Conservation (phyloP, 2,888 invertebrate species). For the Laothoe populi region DNA sequence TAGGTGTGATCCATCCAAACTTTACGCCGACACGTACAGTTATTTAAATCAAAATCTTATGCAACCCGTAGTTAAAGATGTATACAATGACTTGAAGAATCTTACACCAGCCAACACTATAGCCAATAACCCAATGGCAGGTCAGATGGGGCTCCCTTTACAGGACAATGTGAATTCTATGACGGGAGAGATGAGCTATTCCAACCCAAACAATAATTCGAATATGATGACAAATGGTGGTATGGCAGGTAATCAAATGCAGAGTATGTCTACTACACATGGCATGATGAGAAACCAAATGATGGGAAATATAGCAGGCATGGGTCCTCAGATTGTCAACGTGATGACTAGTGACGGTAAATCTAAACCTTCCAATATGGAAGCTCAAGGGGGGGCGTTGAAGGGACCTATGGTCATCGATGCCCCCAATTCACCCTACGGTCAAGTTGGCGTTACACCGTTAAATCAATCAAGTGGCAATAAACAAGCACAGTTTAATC, state of each 20-base stretch:
- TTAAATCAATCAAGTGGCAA: conserved; percentile 29
- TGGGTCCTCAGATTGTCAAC: conserved; percentile 67
- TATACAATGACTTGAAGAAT: conserved; percentile 69
- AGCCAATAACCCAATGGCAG: conserved; percentile 60
- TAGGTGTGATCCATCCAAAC: conserved; percentile 62
- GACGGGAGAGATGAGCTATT: background rate
- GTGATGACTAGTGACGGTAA: conserved; percentile 58
- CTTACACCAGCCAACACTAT: conserved; percentile 67
- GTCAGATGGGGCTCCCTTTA: conserved; percentile 54
- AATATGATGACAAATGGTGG: conserved; percentile 26
- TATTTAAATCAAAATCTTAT: conserved; percentile 71
- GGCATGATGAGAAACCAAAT: conserved; percentile 31
- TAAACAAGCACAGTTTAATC: conserved; percentile 37
- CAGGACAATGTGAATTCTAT: conserved; percentile 25
- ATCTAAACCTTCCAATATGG: conserved; percentile 31
- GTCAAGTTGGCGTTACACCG: conserved; percentile 44
- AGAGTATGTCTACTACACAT: conserved; percentile 5
- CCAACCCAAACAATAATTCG: conserved; percentile 27
- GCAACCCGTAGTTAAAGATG: conserved; percentile 73
- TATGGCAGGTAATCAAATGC: background rate
- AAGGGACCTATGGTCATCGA: conserved; percentile 42
- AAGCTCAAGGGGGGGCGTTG: background rate
- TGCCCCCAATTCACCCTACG: conserved; percentile 51
- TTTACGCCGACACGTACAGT: conserved; percentile 69
- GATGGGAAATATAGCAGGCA: conserved; percentile 49